Conservation (phyloP, 2,888 invertebrate species). For the Argyra leucocephala region DNA sequence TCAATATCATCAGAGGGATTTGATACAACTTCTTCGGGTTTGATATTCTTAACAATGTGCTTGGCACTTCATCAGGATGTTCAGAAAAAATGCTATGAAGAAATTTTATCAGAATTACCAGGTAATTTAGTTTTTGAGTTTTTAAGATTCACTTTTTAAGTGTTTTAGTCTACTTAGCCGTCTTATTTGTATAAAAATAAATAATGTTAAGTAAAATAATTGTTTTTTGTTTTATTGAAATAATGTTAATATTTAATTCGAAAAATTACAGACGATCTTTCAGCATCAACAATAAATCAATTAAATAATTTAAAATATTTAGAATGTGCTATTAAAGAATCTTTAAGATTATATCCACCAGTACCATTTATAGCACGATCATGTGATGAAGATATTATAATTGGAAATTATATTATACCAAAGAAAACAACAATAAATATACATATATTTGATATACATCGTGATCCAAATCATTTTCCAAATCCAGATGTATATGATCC, state of each 20-base stretch:
- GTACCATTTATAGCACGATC: slow-evolving; percentile 51
- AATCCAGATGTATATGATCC: slow-evolving; percentile 34
- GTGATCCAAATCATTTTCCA: slow-evolving; percentile 31
- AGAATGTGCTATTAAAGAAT: slow-evolving; percentile 57
- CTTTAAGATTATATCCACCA: slow-evolving; percentile 54
- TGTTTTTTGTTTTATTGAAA: not conserved
- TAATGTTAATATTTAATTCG: too few species aligned
- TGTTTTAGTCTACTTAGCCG: not conserved
- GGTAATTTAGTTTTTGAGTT: not conserved
- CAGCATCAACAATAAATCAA: slow-evolving; percentile 23
- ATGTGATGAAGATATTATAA: slow-evolving; percentile 37
- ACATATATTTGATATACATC: slow-evolving; percentile 32
- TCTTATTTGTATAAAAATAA: not conserved
- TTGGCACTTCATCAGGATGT: slow-evolving; percentile 46
- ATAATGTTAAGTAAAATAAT: not conserved
- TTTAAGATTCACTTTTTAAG: not conserved
- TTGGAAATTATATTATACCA: slow-evolving; percentile 32
- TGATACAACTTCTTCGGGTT: slow-evolving; percentile 51
- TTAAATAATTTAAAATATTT: slow-evolving; percentile 36
- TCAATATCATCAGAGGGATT: slow-evolving; percentile 46
- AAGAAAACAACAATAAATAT: slow-evolving; percentile 27
- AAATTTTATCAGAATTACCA: slow-evolving; percentile 29
- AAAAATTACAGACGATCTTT: slow-evolving; percentile 25
- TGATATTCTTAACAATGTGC: slow-evolving; percentile 46
- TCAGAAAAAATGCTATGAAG: slow-evolving; percentile 45